These are phyloP conservation scores for Stomatorhinus walkeri DNA, from an alignment of 2,797 vertebrate species.

Conservation along the genomic window DNA sequence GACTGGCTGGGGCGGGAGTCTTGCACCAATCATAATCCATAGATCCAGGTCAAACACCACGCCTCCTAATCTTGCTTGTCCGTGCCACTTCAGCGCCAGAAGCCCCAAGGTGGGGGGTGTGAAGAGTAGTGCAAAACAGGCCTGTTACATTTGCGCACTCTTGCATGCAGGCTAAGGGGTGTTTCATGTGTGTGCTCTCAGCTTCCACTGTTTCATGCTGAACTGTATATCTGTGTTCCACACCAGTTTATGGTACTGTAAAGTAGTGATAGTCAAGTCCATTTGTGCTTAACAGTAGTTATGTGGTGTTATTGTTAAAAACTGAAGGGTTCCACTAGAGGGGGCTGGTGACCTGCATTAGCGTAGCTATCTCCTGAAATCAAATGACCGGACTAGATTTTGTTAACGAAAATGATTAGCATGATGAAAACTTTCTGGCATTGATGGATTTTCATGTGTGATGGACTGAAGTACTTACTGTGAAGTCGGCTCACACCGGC, in stretches of 20 bases:
- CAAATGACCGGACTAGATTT: background rate
- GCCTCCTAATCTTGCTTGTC: background rate
- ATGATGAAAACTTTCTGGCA: background rate
- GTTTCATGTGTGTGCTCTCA: background rate
- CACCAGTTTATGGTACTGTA: background rate
- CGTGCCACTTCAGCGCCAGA: background rate
- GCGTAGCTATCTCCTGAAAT: background rate
- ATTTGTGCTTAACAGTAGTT: background rate
- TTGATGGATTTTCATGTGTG: background rate
- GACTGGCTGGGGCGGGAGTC: constrained; percentile 26
- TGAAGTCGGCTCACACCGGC: background rate
- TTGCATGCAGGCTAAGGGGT: background rate
- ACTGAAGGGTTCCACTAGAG: background rate
- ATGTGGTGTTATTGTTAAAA: background rate
- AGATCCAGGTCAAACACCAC: background rate
- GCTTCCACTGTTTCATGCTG: background rate
- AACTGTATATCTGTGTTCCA: background rate
- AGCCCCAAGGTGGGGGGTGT: background rate
- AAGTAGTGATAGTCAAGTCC: background rate
- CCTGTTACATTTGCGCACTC: background rate
- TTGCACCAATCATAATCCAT: constrained; percentile 4
- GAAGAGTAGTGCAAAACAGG: background rate
- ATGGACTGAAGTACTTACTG: background rate
- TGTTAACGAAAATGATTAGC: background rate
- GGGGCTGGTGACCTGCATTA: background rate